Conservation (phyloP, 2,888 invertebrate genomes). For the Melangyna quadrimaculata region DNA sequence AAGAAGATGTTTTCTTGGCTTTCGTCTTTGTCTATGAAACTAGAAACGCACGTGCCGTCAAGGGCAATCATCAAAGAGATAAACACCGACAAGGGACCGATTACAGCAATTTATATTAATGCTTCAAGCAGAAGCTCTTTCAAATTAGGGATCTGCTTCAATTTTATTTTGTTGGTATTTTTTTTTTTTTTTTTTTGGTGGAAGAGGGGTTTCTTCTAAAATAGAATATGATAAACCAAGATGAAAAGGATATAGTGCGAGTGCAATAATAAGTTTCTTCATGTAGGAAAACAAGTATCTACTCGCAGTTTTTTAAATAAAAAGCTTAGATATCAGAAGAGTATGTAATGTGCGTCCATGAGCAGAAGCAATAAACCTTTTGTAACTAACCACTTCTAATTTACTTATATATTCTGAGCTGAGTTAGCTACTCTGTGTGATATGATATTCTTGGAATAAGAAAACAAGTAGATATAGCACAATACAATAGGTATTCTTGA, state of each 20-base stretch:
- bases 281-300: neutral
- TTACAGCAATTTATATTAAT: conserved; percentile 71
- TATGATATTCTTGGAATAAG: too few species aligned
- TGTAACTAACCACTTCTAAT: too few species aligned
- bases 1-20: neutral
- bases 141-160: conserved; percentile 47
- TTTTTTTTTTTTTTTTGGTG: conserved; percentile 9
- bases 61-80: conserved; percentile 70
- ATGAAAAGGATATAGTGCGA: neutral
- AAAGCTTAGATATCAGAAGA: neutral
- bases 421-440: too few species aligned
- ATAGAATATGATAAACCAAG: neutral
- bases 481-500: too few species aligned
- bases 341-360: too few species aligned
- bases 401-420: too few species aligned
- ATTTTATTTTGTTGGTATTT: conserved; percentile 37
- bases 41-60: conserved; percentile 67
- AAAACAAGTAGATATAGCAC: too few species aligned
- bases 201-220: neutral
- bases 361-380: too few species aligned
- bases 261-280: neutral
- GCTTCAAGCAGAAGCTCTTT: conserved; percentile 61
- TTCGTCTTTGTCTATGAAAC: conserved; percentile 32
- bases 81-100: conserved; percentile 71
- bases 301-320: neutral